Percentiles rank a stretch among this genome's conserved stretches.
Conservation (phyloP, 2,797 vertebrate genomes). For the Anabas testudineus region DNA sequence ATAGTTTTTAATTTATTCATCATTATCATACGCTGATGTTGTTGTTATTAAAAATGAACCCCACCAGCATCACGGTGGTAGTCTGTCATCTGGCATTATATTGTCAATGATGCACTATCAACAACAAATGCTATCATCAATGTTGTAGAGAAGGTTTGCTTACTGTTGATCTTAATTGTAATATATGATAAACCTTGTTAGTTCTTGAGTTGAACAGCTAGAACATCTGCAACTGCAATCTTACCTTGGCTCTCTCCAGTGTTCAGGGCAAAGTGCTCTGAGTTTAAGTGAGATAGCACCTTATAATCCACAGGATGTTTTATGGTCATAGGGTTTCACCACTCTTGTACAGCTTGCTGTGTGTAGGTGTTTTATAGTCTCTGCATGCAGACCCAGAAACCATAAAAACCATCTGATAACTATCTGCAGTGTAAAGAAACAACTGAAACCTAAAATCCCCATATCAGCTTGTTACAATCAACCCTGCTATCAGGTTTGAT, state of each 20-base stretch:
- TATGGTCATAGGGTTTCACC: conserved; percentile 36
- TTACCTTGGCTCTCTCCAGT: conserved; percentile 62
- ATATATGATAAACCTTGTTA: conserved; percentile 9
- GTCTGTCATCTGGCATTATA: background rate
- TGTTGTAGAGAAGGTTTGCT: background rate
- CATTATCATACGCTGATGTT: background rate
- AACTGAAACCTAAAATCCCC: conserved; percentile 29
- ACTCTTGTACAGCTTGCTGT: conserved; percentile 20
- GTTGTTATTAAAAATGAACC: background rate
- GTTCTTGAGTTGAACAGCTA: conserved; percentile 23
- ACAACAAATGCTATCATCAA: background rate
- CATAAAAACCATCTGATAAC: conserved; percentile 58
- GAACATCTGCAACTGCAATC: conserved; percentile 34
- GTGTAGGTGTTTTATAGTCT: conserved; percentile 39
- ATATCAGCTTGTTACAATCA: conserved; percentile 44
- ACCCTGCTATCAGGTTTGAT: conserved; percentile 26
- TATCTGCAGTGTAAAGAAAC: conserved; percentile 30
- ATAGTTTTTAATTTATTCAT: conserved; percentile 14
- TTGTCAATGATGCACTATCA: conserved; percentile 3
- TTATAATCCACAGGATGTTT: conserved; percentile 50
- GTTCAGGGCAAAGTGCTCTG: conserved; percentile 45
- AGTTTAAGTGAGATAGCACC: conserved; percentile 38
- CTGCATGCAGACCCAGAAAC: conserved; percentile 27
- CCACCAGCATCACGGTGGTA: background rate
- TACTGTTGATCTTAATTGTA: background rate